A percentile compares a stretch with the other conserved stretches of the same genome.
phyloP scores from a whole-genome alignment of 2,113 vertebrate species.

The Neolamprologus kungweensis region DNA sequence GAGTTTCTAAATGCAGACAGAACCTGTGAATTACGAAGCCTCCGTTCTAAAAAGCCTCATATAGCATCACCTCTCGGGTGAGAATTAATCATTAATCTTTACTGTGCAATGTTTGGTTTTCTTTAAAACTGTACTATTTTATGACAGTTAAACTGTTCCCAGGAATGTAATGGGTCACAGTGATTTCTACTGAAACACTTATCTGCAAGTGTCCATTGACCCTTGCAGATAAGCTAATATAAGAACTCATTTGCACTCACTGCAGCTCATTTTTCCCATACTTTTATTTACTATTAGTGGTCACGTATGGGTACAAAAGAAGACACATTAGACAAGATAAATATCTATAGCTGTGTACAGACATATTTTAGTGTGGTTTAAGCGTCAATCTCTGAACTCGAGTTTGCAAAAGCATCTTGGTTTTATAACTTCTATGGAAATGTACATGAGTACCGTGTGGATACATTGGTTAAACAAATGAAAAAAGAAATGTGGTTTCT shows the following conservation, averaged over 20 bases:
- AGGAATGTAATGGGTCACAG: not conserved
- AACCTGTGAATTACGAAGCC: not conserved
- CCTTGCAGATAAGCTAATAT: not conserved
- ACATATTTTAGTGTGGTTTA: not conserved
- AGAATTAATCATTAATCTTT: not conserved
- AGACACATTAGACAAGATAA: not conserved
- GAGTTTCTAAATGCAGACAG: constrained; percentile 11
- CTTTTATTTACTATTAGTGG: not conserved
- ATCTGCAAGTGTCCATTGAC: not conserved
- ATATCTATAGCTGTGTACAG: not conserved
- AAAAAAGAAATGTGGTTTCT: not conserved
- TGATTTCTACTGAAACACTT: not conserved
- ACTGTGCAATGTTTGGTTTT: not conserved
- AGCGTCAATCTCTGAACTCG: not conserved
- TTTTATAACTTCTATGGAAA: not conserved
- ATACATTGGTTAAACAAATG: not conserved
- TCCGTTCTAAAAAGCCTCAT: not conserved
- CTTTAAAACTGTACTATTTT: not conserved
- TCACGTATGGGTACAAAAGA: not conserved
- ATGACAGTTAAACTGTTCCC: not conserved
- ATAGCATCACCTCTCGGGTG: not conserved
- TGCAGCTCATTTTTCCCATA: not conserved
- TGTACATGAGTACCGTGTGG: not conserved
- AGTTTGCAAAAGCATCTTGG: not conserved
- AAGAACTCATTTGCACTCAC: not conserved